Percentiles rank a stretch among this genome's conserved stretches.
phyloP scores from a whole-genome alignment of 1,140 invertebrate species.

The Zophobas morio region DNA sequence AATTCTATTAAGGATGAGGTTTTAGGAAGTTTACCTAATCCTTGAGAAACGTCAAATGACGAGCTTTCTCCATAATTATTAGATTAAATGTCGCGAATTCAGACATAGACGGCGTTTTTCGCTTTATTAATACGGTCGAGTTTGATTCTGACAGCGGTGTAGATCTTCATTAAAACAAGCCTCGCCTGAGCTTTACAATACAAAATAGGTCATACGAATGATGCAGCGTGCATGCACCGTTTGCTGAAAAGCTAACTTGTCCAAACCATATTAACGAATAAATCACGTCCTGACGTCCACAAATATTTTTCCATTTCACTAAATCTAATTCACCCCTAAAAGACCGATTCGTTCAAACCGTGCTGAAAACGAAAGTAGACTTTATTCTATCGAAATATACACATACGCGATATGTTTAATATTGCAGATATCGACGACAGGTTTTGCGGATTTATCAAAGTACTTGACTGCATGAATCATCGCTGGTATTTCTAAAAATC shows the following conservation, averaged over 20 bases:
- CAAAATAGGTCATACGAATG: slow-evolving; percentile 39
- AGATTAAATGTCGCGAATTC: slow-evolving; percentile 25
- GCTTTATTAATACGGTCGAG: slow-evolving; percentile 4
- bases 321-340: not conserved
- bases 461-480: no score
- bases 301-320: slow-evolving; percentile 35
- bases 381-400: no score
- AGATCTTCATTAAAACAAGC: slow-evolving; percentile 28
- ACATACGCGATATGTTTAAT: no score
- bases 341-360: not conserved
- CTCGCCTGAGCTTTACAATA: slow-evolving; percentile 11
- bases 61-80: slow-evolving; percentile 24
- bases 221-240: slow-evolving; percentile 27
- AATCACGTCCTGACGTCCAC: slow-evolving; percentile 27
- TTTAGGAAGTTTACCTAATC: slow-evolving; percentile 42
- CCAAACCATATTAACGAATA: slow-evolving; percentile 40
- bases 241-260: slow-evolving; percentile 34
- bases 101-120: slow-evolving; percentile 18
- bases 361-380: not conserved
- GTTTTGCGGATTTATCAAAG: no score
- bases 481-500: no score
- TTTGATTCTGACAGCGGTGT: slow-evolving; percentile 22
- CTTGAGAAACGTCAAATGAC: slow-evolving; percentile 35
- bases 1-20: slow-evolving; percentile 40
- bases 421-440: no score